phyloP scores from a whole-genome alignment of 2,113 vertebrate species.

The Alces alces region DNA sequence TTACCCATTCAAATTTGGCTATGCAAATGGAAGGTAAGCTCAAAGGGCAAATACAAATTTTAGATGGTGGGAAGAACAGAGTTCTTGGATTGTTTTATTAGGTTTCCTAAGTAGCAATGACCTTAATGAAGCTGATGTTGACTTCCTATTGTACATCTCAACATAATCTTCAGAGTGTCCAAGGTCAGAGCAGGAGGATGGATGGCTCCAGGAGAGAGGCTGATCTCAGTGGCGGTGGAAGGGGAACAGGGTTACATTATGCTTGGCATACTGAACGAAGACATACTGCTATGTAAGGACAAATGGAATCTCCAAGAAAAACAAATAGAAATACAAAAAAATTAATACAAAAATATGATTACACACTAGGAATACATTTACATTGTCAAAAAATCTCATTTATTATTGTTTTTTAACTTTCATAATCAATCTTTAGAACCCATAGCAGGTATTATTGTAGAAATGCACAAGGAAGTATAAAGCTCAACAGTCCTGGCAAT shows the following conservation, averaged over 20 bases:
- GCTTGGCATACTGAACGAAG: not conserved
- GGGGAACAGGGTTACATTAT: not conserved
- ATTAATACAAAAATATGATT: not conserved
- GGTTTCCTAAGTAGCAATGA: not conserved
- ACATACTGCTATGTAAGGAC: not conserved
- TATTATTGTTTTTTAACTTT: not conserved
- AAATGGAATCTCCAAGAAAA: not conserved
- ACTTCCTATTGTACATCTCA: not conserved
- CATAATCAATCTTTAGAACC: not conserved
- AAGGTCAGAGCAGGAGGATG: not conserved
- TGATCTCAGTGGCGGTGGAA: not conserved
- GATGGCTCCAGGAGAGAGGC: not conserved
- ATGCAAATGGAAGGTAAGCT: not conserved
- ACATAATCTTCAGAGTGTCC: not conserved
- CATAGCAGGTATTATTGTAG: not conserved
- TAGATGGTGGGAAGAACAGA: not conserved
- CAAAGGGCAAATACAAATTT: not conserved
- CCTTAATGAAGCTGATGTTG: not conserved
- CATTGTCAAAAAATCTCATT: not conserved
- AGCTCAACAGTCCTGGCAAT: not conserved
- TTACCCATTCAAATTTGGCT: not conserved
- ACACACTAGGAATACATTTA: not conserved
- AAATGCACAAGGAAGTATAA: not conserved
- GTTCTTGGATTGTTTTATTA: not conserved
- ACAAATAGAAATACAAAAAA: not conserved